These are phyloP conservation scores for Diplazon laetatorius DNA, from an alignment of 2,888 invertebrate genomes.

Conservation along the genomic window DNA sequence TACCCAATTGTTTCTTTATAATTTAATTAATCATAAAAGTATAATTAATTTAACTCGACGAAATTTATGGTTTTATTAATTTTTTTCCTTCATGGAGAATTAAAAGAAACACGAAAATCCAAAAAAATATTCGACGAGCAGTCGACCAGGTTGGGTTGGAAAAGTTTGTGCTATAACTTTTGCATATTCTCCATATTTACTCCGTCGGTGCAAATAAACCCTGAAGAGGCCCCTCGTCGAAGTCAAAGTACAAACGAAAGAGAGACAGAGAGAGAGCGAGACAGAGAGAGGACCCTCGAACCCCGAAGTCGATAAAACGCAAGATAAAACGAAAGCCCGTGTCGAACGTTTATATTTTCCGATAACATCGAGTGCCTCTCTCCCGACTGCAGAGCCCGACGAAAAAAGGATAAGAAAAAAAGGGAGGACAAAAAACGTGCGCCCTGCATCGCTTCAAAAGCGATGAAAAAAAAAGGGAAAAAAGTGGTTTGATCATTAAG, in stretches of 20 bases:
- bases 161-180: no score
- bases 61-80: no score
- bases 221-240: neutral
- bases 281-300: slow-evolving; percentile 27
- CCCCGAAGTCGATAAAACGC: slow-evolving; percentile 5
- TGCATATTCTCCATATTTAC: no score
- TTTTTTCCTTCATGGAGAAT: no score
- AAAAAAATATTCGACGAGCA: no score
- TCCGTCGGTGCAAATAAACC: neutral
- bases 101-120: no score
- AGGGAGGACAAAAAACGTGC: slow-evolving; percentile 4
- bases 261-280: no score
- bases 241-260: slow-evolving; percentile 32
- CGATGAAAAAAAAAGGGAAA: neutral
- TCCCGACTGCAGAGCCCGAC: slow-evolving; percentile 9
- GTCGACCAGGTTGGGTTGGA: no score
- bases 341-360: slow-evolving; percentile 8
- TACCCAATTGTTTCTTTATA: no score
- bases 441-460: neutral
- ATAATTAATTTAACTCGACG: no score
- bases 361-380: slow-evolving; percentile 50
- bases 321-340: slow-evolving; percentile 32
- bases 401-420: no score
- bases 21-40: no score
- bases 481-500: neutral